These are phyloP conservation scores for Ommatoiulus sabulosus DNA, from an alignment of 2,888 invertebrate genomes.

Conservation along the genomic window DNA sequence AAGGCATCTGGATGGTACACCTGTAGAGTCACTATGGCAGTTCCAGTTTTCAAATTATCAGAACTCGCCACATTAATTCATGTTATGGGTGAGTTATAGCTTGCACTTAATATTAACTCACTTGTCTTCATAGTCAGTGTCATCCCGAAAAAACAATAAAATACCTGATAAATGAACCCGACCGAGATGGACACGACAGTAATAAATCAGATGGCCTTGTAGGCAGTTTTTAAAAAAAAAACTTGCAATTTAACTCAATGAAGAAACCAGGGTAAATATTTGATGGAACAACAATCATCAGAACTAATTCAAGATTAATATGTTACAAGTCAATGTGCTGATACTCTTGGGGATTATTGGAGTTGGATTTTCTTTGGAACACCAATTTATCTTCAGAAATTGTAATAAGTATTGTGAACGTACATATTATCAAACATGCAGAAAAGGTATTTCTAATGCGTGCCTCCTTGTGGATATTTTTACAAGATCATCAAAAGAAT, in stretches of 20 bases:
- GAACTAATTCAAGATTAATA: neutral
- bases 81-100: neutral
- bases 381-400: neutral
- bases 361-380: neutral
- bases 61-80: neutral
- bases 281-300: neutral
- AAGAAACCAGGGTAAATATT: neutral
- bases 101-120: neutral
- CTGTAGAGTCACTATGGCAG: neutral
- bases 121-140: neutral
- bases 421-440: neutral
- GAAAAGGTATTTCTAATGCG: neutral
- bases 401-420: neutral
- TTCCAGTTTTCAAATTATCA: neutral
- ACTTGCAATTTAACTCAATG: neutral
- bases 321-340: neutral
- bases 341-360: neutral
- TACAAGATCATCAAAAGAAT: neutral
- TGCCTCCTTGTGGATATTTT: neutral
- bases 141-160: neutral
- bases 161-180: neutral
- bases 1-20: neutral
- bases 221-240: neutral
- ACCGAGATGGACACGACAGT: neutral
- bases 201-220: neutral